Base-by-base conservation (phyloP, 2,888 invertebrate genomes). In the Acrobasis consociella region DNA sequence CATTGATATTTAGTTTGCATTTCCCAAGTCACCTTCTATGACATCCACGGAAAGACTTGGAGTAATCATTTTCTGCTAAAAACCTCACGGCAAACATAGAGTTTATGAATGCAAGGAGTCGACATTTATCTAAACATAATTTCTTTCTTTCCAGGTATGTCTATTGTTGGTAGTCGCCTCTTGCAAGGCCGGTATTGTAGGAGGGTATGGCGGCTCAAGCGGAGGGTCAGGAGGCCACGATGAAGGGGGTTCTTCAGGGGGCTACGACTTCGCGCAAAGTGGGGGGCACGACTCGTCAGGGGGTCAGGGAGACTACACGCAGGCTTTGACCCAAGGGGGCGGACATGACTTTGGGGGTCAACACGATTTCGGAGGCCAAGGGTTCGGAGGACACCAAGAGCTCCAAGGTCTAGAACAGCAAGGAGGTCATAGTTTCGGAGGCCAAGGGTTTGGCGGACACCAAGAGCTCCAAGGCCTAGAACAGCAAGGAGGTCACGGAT, bases 81-180 rank as follows among this genome's bases (percentile, higher is more conserved):
- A 22, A 22, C 22, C 22, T 2, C 22, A n/a, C 22, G 22, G 22
- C 22, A 22, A 22, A 22, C 3, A 22, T 31, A 7, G 31, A 31
- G 8, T 31, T 31, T 31, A 22, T 22, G 2, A 31, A 31, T 7
- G 8, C 7, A 31, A 5, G 8, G n/a, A 46, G 17, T 9, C 15
- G 16, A 50, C 16, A 55, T 7, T 58, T 58, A 64, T 67, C 53
- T 55, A 66, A 59, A 58, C 13, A 39, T 64, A 0, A 22, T 37
- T 65, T 65, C 60, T 60, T 70, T 81, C 61, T 72, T 85, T 83
- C 0, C 83, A 92, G 92, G 81, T 91, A 67, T 90, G 86, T 85
- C 76, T 91, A 74, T 74, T 92, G 71, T 76, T 91, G 82, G 90
- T 86, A 78, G 86, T 87, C 74, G 91, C 89, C 78, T 78, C 82